Conservation (phyloP, 2,797 vertebrate genomes). For the Mormyrus hasselquistii region DNA sequence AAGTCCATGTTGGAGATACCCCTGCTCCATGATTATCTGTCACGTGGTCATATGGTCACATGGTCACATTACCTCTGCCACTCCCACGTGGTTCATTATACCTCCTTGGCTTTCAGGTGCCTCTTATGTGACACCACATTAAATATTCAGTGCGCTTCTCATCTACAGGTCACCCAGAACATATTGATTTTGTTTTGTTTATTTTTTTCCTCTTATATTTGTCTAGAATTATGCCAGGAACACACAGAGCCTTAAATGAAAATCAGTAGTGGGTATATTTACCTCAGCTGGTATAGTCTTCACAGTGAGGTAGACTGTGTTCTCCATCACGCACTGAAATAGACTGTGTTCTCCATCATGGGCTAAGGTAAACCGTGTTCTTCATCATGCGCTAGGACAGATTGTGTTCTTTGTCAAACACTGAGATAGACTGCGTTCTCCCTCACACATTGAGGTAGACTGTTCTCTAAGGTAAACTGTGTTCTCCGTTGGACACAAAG, state of each 20-base stretch:
- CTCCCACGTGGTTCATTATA: neutral
- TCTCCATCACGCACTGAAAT: neutral
- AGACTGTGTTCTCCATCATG: neutral
- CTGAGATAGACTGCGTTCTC: neutral
- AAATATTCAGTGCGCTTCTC: neutral
- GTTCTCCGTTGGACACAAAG: neutral
- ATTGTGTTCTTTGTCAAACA: neutral
- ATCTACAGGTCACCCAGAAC: neutral
- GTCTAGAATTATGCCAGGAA: neutral
- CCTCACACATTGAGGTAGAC: neutral
- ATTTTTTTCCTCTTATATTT: neutral
- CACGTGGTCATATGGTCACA: neutral
- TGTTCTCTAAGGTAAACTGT: neutral
- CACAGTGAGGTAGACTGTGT: neutral
- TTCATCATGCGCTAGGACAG: neutral
- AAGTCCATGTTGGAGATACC: neutral
- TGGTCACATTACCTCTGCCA: neutral
- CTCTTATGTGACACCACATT: neutral
- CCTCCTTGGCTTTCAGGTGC: conserved; percentile 6
- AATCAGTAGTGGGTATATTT: neutral
- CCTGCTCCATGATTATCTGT: neutral
- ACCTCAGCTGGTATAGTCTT: neutral
- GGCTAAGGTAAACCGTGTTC: too few relatives aligned
- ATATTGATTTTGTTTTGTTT: neutral
- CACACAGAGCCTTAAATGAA: neutral